Evolutionary conservation across 2,113 vertebrate species (phyloP), one percentile per base, ranked within the genome.

Genomic region (Diphyllodes magnificus): DNA sequence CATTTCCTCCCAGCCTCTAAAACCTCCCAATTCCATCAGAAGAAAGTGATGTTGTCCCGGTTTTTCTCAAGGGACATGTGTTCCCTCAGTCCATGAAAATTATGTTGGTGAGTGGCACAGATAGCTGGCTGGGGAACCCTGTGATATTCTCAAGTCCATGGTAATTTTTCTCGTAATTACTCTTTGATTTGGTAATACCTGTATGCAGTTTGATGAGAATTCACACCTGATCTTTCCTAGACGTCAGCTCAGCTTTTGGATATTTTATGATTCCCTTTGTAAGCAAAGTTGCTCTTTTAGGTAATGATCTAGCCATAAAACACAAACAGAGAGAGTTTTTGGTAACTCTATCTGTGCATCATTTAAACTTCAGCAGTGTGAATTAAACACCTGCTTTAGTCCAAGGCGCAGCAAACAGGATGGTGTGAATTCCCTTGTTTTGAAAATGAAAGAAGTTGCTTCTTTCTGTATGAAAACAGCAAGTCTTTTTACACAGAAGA

Each of bases 361-460:
- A 40, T 90, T 84, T 86, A 72, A 96, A 76, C 49, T 90, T 45
- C 64, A 65, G 21, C 70, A 71, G 33, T 0, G 2, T 86, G 84
- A 96, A 60, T 87, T 79, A 40, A 81, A 91, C 10, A 44, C 30
- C 21, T 0, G 4, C 39, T 54, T 91, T 76, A 93, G 42, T 93
- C 65, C 64, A 42, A 92, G 93, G 78, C 92, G 66, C 78, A 78
- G 72, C 78, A 90, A 90, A 73, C 53, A 69, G 59, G 54, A 79
- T 91, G 76, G 37, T 47, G 64, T 82, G 61, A 84, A 78, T 86
- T 94, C 47, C 30, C 18, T 59, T 89, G 40, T 95, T 87, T 75
- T 73, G 45, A 93, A 89, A 94, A 82, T 68, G 66, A 95, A 94
- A 94, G 49, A 88, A 86, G 27, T 68, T 82, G 15, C 45, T 33